Evolutionary conservation across 1,140 invertebrate species (phyloP), one percentile per base, ranked within the genome.

Genomic region (Lucilia cuprina): DNA sequence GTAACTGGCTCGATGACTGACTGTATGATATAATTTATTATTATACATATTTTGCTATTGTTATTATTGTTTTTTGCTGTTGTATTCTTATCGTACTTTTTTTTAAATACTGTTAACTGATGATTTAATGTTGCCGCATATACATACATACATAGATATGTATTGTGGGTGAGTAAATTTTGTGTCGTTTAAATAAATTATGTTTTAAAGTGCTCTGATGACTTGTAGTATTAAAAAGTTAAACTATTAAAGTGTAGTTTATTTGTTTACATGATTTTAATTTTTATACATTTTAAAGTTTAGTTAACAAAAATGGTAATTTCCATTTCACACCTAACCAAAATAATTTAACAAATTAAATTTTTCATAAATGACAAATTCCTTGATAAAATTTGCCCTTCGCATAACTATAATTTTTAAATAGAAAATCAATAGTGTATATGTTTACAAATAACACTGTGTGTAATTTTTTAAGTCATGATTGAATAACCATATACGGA

Each of bases 71-170:
- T 19, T 8, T 65, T n/a, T n/a, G n/a, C n/a, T 17, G 17, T 65
- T 65, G n/a, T 19, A n/a, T 19, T n/a, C 60, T 65, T 17, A 65
- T 19, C n/a, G 8, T 30, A 30, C 25, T 30, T 30, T 30, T n/a
- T 60, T 60, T 60, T 60, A 60, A 60, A 60, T 60, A 80, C 41
- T 25, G 41, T 80, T 80, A 19, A 19, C 14, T 19, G n/a, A 21
- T 50, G 41, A 21, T 80, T 49, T 80, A 50, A 80, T 50, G 77
- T 80, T 80, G 77, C 41, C 77, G 41, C 77, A 80, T 30, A 30
- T n/a, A n/a, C n/a, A n/a, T n/a, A n/a, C n/a, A n/a, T n/a, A n/a
- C n/a, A n/a, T n/a, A n/a, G n/a, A n/a, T n/a, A n/a, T n/a, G 13
- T 80, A 21, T 80, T 80, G 77, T 80, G 41, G 77, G 77, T 50